Conservation (phyloP, 2,113 vertebrate species). For the Psephotus haematonotus region DNA sequence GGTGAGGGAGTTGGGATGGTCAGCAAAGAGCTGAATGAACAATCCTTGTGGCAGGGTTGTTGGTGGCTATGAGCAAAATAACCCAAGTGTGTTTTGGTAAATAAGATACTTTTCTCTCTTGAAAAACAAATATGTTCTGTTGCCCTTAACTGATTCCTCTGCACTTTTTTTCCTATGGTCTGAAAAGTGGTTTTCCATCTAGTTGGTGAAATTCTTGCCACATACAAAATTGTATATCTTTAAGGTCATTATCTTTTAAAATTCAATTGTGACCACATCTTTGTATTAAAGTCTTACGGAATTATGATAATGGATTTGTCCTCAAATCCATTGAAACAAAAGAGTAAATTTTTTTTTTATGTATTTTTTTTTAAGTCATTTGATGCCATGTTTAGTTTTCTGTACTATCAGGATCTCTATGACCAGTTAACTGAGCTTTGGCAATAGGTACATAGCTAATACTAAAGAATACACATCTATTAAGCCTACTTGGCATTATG, state of each 20-base stretch:
- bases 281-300: not conserved
- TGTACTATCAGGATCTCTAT: not conserved
- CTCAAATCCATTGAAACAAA: not conserved
- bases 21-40: not conserved
- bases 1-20: not conserved
- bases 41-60: not conserved
- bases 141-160: not conserved
- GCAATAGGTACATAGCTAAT: not conserved
- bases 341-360: not conserved
- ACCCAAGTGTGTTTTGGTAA: not conserved
- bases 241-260: not conserved
- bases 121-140: not conserved
- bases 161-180: not conserved
- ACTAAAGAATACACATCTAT: not conserved
- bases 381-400: constrained; percentile 27
- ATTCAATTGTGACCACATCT: not conserved
- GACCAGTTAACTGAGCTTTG: constrained; percentile 1
- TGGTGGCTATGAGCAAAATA: not conserved
- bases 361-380: not conserved
- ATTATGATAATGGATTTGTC: not conserved
- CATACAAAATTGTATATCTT: not conserved
- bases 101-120: not conserved
- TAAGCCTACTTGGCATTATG: constrained; percentile 11
- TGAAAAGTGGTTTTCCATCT: not conserved
- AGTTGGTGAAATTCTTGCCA: not conserved